These are phyloP conservation scores for Zaprionus bogoriensis DNA, from an alignment of 2,888 invertebrate genomes.

Conservation along the genomic window DNA sequence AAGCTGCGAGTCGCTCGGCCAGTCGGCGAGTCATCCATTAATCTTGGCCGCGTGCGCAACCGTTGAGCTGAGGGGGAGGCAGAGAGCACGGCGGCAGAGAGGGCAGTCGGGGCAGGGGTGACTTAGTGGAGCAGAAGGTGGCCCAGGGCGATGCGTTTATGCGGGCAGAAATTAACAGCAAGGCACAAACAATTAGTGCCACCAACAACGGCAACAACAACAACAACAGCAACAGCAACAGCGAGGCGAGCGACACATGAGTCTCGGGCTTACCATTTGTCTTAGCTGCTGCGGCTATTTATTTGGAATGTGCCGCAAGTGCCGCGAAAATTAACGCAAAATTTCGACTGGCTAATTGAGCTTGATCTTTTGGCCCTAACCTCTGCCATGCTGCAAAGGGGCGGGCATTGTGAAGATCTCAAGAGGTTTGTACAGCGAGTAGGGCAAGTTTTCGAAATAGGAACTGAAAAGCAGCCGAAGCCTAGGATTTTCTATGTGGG, in stretches of 20 bases:
- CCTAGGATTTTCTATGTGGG: background rate
- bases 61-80: constrained; percentile 41
- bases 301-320: constrained; percentile 75
- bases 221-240: constrained; percentile 19
- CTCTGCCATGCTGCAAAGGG: background rate
- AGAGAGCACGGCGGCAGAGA: background rate
- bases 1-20: constrained; percentile 28
- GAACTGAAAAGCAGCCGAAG: background rate
- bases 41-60: constrained; percentile 76
- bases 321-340: constrained; percentile 74
- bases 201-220: constrained; percentile 32
- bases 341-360: constrained; percentile 63
- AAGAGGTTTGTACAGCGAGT: constrained; percentile 1
- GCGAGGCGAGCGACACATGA: background rate
- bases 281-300: constrained; percentile 59
- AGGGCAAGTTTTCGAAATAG: background rate
- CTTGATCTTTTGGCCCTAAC: constrained; percentile 32
- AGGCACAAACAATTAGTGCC: constrained; percentile 71
- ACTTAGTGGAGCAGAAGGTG: constrained; percentile 68
- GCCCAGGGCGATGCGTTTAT: constrained; percentile 71
- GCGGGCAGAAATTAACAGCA: constrained; percentile 75
- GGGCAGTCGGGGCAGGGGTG: constrained; percentile 6
- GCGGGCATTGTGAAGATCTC: constrained; percentile 5
- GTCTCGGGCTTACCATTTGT: constrained; percentile 60
- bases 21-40: constrained; percentile 50